phyloP scores from a whole-genome alignment of 2,888 invertebrate species.

The Margaritifera margaritifera region DNA sequence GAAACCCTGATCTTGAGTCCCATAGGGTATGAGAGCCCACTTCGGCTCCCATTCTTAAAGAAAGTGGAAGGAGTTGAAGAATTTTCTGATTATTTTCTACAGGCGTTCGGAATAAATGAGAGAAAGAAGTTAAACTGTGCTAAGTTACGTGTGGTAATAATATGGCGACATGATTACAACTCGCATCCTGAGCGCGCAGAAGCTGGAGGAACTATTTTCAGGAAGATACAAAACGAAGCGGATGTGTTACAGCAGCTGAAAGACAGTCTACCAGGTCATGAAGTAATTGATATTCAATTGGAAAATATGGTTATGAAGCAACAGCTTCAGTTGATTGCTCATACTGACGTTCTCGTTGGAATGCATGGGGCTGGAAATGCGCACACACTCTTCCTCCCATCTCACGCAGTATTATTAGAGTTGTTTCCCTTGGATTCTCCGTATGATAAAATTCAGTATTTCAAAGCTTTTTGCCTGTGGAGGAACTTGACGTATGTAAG shows the following conservation, averaged over 20 bases:
- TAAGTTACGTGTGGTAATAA: constrained; percentile 19
- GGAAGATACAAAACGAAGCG: constrained; percentile 33
- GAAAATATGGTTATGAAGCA: constrained; percentile 30
- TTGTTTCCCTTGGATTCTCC: constrained; percentile 36
- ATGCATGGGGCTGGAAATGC: constrained; percentile 42
- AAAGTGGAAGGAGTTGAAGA: constrained; percentile 20
- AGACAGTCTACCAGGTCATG: constrained; percentile 10
- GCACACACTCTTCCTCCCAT: constrained; percentile 29
- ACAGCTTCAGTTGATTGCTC: constrained; percentile 24
- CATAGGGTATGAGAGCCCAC: constrained; percentile 40
- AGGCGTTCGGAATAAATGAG: constrained; percentile 12
- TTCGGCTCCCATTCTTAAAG: constrained; percentile 25
- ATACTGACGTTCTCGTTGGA: constrained; percentile 35
- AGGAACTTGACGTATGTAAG: constrained; percentile 29
- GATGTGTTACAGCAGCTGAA: constrained; percentile 18
- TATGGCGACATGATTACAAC: constrained; percentile 31
- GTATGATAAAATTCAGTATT: constrained; percentile 22
- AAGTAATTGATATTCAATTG: constrained; percentile 14
- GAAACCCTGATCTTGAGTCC: constrained; percentile 30
- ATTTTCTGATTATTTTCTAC: constrained; percentile 28
- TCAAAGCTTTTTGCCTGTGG: constrained; percentile 34
- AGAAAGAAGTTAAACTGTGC: constrained; percentile 22
- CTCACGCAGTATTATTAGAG: constrained; percentile 34
- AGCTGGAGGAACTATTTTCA: constrained; percentile 22
- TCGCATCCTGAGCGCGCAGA: constrained; percentile 28